A percentile compares a stretch with the other conserved stretches of the same genome.
Conservation (phyloP, 2,797 vertebrate genomes). For the Semaprochilodus insignis region DNA sequence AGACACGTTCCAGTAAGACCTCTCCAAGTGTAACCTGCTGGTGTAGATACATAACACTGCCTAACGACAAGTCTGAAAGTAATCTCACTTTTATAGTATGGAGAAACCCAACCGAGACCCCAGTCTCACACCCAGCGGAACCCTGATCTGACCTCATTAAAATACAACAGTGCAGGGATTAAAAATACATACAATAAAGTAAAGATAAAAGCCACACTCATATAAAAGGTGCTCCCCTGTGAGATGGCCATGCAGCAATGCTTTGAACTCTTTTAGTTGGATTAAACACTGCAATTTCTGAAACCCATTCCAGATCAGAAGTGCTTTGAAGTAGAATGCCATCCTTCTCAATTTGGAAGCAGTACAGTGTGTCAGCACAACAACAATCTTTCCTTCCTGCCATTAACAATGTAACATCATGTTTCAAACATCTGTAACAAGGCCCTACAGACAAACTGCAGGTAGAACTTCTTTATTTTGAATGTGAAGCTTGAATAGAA, state of each 20-base stretch:
- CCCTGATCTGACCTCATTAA: background rate
- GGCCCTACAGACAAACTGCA: background rate
- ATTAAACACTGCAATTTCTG: constrained; percentile 1
- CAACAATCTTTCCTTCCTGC: constrained; percentile 35
- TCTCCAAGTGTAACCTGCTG: background rate
- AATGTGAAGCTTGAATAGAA: background rate
- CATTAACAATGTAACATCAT: background rate
- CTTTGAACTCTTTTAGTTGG: background rate
- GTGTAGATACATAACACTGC: background rate
- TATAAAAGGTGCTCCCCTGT: constrained; percentile 1
- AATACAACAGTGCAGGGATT: background rate
- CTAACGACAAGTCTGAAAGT: background rate
- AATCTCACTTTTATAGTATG: background rate
- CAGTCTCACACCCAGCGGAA: background rate
- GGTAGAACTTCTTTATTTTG: too few species aligned
- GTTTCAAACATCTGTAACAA: background rate
- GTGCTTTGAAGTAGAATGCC: background rate
- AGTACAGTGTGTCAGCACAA: background rate
- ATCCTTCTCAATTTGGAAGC: background rate
- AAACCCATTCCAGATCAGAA: background rate
- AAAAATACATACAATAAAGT: constrained; percentile 13
- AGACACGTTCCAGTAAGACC: constrained; percentile 48
- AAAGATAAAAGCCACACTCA: background rate
- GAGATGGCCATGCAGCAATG: background rate
- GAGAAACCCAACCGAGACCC: background rate